phyloP scores from a whole-genome alignment of 1,140 invertebrate species.

The Trigoniulus corallinus region DNA sequence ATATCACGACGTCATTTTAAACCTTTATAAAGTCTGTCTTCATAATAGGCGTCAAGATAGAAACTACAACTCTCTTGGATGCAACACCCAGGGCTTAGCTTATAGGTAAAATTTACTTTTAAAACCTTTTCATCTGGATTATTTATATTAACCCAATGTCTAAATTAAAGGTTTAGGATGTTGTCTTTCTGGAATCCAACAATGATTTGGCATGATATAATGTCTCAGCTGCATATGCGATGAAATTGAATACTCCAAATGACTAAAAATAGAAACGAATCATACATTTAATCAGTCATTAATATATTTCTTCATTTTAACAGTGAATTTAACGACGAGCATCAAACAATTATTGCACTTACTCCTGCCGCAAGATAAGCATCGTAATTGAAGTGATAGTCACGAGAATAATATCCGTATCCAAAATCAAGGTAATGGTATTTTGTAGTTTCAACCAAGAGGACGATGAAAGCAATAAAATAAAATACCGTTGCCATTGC shows the following conservation, averaged over 20 bases:
- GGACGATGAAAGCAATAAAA: conserved; percentile 57
- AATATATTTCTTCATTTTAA: neutral
- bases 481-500: conserved; percentile 49
- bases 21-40: no score
- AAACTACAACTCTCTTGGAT: no score
- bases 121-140: no score
- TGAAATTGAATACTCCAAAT: conserved; percentile 63
- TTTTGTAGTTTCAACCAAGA: conserved; percentile 42
- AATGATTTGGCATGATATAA: neutral
- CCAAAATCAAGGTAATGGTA: conserved; percentile 17
- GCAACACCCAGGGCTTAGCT: no score
- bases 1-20: no score
- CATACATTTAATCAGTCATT: neutral
- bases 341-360: conserved; percentile 2
- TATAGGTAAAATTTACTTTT: no score
- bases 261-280: conserved; percentile 33
- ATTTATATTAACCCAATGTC: no score
- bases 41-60: no score
- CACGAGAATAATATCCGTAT: conserved; percentile 29
- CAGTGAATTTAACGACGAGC: neutral
- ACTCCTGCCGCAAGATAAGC: conserved; percentile 12
- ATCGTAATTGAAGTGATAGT: conserved; percentile 18
- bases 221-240: conserved; percentile 15
- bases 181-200: no score
- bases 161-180: no score